Base-by-base conservation (phyloP, 2,113 vertebrate genomes). In the Catharus bicknelli region DNA sequence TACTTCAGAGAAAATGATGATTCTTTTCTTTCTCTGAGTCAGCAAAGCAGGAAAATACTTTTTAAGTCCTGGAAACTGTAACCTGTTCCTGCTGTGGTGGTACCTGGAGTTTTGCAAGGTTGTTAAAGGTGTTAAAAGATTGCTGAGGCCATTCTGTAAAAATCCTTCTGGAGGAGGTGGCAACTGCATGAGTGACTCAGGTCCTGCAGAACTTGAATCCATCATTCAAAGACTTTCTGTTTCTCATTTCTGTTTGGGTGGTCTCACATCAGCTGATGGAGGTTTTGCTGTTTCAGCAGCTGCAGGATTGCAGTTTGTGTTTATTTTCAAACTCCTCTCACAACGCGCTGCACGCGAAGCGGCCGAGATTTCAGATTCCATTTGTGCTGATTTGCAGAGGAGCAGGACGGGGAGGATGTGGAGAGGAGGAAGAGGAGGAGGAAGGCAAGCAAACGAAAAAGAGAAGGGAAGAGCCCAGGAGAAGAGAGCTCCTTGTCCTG, bases 361-460 rank as follows among this genome's bases (percentile, higher is more conserved):
- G 16, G 17, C 16, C 3, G 11, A 11, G 40, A 5, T 32, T 32
- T 90, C 19, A 30, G 5, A 15, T 21, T 20, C 27, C 7, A 0
- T 30, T 57, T 26, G 26, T 75, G 25, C 87, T 45, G 4, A 1
- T 90, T 95, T 95, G 42, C 90, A 98, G 97, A 98, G 93, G 97
- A 98, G 29, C 97, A 97, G 86, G 98, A 98, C 2, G 97, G 84
- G 42, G 97, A 97, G 74, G 97, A 97, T 36, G 47, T 55, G 1
- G 97, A 97, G 92, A 96, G 76, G 47, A 87, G 89, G 18, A 98
- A 96, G 93, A 98, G 94, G 89, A 97, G 95, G 73, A 97, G 94
- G 73, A 95, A 91, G 72, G 97, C 97, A 9, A 90, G 81, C 48
- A 98, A 98, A 78, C 70, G 96, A 72, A 97, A 96, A 22, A 94